A percentile compares a stretch with the other conserved stretches of the same genome.
phyloP scores from a whole-genome alignment of 2,888 invertebrate species.

The Stenoptilia bipunctidactyla region DNA sequence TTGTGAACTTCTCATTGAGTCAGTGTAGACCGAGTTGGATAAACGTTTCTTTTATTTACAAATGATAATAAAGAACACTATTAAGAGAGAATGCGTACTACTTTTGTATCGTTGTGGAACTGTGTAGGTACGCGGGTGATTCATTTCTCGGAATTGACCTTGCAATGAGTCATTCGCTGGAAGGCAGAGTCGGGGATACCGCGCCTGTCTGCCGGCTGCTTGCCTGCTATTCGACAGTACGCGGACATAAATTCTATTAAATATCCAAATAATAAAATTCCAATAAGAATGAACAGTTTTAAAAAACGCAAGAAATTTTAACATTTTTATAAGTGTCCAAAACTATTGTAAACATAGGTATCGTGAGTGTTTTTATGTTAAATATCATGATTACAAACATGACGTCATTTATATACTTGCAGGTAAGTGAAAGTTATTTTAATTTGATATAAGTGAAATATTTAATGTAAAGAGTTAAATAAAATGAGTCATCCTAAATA shows the following conservation, averaged over 20 bases:
- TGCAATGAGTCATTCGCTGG: conserved; percentile 72
- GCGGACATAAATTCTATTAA: conserved; percentile 31
- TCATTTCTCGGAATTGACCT: conserved; percentile 73
- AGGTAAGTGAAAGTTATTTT: conserved; percentile 37
- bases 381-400: conserved; percentile 70
- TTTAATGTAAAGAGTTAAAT: conserved; percentile 7
- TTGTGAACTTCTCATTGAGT: no score
- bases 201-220: conserved; percentile 69
- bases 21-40: no score
- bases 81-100: conserved; percentile 53
- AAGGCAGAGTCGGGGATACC: conserved; percentile 72
- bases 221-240: conserved; percentile 31
- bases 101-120: conserved; percentile 56
- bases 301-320: conserved; percentile 31
- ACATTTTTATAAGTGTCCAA: conserved; percentile 22
- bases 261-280: conserved; percentile 20
- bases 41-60: conserved; percentile 24
- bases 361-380: conserved; percentile 51
- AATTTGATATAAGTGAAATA: conserved; percentile 2
- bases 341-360: conserved; percentile 31
- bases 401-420: conserved; percentile 69
- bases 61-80: conserved; percentile 22
- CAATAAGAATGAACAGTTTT: conserved; percentile 35
- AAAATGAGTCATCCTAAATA: conserved; percentile 36
- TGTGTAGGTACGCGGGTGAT: conserved; percentile 58